Percentiles rank a stretch among this genome's conserved stretches.
Conservation (phyloP, 2,888 invertebrate genomes). For the Clanis bilineata region DNA sequence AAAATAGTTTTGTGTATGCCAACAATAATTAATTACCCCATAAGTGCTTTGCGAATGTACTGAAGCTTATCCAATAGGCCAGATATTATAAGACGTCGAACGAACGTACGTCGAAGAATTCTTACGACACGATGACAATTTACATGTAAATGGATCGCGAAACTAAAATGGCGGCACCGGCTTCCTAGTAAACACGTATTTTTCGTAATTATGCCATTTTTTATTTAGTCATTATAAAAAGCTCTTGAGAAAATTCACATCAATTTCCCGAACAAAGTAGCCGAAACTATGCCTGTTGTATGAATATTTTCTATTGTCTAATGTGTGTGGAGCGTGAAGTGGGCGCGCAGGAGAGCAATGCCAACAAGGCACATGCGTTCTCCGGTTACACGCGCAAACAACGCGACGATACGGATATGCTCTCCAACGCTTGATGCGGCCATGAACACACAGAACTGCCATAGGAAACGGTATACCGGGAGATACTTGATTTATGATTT, state of each 20-base stretch:
- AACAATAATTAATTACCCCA: too few species aligned
- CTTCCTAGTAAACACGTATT: too few species aligned
- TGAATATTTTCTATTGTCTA: conserved; percentile 38
- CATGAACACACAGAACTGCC: neutral
- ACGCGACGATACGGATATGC: conserved; percentile 25
- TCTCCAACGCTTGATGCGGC: neutral
- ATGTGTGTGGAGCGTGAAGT: conserved; percentile 32
- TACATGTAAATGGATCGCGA: too few species aligned
- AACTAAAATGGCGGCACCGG: too few species aligned
- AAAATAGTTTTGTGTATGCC: too few species aligned
- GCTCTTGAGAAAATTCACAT: conserved; percentile 2
- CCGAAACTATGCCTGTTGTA: neutral
- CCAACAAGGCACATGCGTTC: conserved; percentile 56
- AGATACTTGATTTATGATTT: too few species aligned
- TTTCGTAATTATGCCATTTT: too few species aligned
- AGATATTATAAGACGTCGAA: too few species aligned
- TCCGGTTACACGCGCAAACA: conserved; percentile 57
- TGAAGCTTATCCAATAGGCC: too few species aligned
- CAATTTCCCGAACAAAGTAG: neutral
- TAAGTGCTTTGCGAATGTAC: too few species aligned
- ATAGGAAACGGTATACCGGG: neutral
- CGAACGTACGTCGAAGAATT: too few species aligned
- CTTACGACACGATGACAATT: too few species aligned
- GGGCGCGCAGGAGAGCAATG: conserved; percentile 51
- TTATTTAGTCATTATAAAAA: neutral